These are phyloP conservation scores for Brienomyrus brachyistius DNA, from an alignment of 2,113 vertebrate species.

Conservation along the genomic window DNA sequence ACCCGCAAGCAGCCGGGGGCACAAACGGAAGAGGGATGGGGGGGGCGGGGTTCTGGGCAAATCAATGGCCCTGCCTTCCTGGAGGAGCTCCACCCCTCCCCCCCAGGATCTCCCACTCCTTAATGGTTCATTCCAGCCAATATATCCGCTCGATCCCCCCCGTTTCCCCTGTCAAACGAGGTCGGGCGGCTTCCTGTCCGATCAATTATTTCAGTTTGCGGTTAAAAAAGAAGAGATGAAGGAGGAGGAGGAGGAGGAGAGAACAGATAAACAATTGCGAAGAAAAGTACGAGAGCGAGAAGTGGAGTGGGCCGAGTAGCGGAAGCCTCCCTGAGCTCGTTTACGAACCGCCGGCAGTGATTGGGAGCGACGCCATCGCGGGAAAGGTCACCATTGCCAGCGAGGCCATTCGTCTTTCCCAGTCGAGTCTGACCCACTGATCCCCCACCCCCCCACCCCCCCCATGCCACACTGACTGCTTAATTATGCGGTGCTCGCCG, in stretches of 20 bases:
- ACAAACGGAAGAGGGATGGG: neutral
- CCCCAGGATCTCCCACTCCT: slow-evolving; percentile 17
- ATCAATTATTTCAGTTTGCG: slow-evolving; percentile 27
- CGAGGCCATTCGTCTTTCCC: slow-evolving; percentile 61
- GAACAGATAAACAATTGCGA: slow-evolving; percentile 2
- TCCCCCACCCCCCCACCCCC: slow-evolving; percentile 39
- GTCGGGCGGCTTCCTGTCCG: slow-evolving; percentile 15
- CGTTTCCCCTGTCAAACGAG: slow-evolving; percentile 18
- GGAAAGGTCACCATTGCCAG: slow-evolving; percentile 61
- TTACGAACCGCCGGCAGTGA: slow-evolving; percentile 45
- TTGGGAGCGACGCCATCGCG: slow-evolving; percentile 44
- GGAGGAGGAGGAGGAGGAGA: neutral
- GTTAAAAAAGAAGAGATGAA: neutral
- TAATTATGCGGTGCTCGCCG: slow-evolving; percentile 56
- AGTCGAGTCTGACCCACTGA: slow-evolving; percentile 42
- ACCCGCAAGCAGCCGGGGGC: neutral
- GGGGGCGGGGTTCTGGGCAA: neutral
- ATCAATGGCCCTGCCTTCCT: slow-evolving; percentile 16
- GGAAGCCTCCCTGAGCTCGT: slow-evolving; percentile 26
- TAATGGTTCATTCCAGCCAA: slow-evolving; percentile 19
- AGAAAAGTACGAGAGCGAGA: neutral
- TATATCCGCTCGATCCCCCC: neutral
- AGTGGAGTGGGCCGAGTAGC: neutral
- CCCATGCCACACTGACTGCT: slow-evolving; percentile 49
- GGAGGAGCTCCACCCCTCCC: neutral